Conservation (phyloP, 2,888 invertebrate species). For the Branchipolynoe longqiensis region DNA sequence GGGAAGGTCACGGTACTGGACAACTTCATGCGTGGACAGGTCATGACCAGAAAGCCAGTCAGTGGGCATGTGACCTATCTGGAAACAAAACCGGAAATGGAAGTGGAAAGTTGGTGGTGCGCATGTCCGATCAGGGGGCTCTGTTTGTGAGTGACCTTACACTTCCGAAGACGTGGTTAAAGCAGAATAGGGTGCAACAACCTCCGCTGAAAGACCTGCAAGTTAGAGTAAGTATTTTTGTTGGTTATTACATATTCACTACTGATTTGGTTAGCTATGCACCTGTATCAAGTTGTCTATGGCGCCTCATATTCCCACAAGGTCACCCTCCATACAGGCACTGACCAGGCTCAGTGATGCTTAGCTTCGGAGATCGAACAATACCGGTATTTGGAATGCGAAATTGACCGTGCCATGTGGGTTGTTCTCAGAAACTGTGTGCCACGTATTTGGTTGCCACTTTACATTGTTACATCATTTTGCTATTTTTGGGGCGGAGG, state of each 20-base stretch:
- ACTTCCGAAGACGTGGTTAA: background rate
- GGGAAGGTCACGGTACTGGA: background rate
- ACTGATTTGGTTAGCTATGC: background rate
- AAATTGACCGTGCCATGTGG: background rate
- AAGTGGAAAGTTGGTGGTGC: background rate
- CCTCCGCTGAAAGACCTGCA: background rate
- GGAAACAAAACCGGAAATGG: too few species aligned
- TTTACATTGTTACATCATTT: too few species aligned
- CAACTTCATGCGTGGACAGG: background rate
- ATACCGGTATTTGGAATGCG: background rate
- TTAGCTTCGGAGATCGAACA: background rate
- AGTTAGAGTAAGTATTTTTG: background rate
- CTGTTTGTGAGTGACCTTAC: conserved; percentile 20
- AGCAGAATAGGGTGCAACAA: background rate
- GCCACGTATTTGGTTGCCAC: too few species aligned
- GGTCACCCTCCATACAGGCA: background rate
- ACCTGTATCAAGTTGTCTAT: background rate
- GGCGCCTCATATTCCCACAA: background rate
- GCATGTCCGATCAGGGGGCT: background rate
- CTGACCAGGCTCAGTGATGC: background rate
- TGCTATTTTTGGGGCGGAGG: too few species aligned
- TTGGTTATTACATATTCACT: background rate
- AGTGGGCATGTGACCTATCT: background rate
- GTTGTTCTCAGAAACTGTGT: background rate
- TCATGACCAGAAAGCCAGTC: background rate